A percentile compares a stretch with the other conserved stretches of the same genome.
Evolutionary conservation across 2,797 vertebrate genomes (phyloP).

Genomic region (Ptychobarbus kaznakovi): DNA sequence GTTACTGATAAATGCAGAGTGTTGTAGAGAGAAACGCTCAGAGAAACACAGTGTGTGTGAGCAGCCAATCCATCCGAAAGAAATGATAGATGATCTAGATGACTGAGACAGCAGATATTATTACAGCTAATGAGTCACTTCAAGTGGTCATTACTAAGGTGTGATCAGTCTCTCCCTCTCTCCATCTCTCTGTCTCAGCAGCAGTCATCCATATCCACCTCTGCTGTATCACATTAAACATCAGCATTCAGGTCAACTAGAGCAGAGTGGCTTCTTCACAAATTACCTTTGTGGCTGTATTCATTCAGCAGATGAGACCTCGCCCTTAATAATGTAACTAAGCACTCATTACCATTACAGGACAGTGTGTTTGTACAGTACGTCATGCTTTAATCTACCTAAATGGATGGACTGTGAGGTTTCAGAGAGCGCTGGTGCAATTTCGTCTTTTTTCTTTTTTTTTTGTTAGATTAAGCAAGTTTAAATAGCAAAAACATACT

Average conservation of each 20-base stretch:
- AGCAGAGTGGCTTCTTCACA: neutral
- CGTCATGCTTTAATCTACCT: neutral
- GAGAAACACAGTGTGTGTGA: neutral
- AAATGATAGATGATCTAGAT: slow-evolving; percentile 62
- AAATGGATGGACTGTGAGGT: no score
- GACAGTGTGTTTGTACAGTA: neutral
- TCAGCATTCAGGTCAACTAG: neutral
- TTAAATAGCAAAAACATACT: no score
- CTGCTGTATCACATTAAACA: neutral
- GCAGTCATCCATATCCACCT: slow-evolving; percentile 30
- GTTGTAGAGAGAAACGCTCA: neutral
- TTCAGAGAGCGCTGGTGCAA: neutral
- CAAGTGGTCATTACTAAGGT: slow-evolving; percentile 74
- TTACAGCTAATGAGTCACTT: slow-evolving; percentile 80
- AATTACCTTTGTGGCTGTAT: neutral
- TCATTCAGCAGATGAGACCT: neutral
- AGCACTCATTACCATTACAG: neutral
- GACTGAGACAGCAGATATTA: slow-evolving; percentile 76
- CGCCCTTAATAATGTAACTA: neutral
- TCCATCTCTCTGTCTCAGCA: slow-evolving; percentile 1
- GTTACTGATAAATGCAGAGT: neutral
- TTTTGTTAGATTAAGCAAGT: no score
- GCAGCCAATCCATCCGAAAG: slow-evolving; percentile 55
- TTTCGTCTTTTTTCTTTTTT: no score
- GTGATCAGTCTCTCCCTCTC: slow-evolving; percentile 65